Base-by-base conservation (phyloP, 2,888 invertebrate genomes). In the Steinernema carpocapsae region DNA sequence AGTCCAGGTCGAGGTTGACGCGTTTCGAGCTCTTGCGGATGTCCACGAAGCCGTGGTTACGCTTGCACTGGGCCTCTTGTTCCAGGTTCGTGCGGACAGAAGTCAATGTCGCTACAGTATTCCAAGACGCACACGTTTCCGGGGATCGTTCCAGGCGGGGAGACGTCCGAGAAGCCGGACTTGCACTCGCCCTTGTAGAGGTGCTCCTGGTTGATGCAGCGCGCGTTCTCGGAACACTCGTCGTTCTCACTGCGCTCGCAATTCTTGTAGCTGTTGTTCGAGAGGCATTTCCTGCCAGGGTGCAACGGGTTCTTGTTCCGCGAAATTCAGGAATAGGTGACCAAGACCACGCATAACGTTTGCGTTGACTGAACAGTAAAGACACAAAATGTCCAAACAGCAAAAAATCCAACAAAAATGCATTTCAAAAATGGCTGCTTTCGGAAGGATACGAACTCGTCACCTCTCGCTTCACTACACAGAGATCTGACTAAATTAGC, bases 1-100 rank as follows among this genome's bases (percentile, higher is more conserved):
- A 80, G 32, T 75, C 77, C 32, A 85, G 70, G 32, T 83, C 85
- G 29, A 87, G 46, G n/a, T 76, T 75, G 17, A 81, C 75, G n/a
- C 84, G 76, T 52, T 79, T 83, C 64, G 85, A 85, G 24, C 76
- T 78, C 72, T 72, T 73, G 70, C 83, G 75, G 56, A 87, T 87
- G 76, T 87, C 95, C 87, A 92, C 92, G 91, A 93, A 95, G 89
- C 95, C 95, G 88, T 91, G 91, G 89, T 93, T 92, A 90, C 95
- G 95, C 88, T 93, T 93, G 90, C 94, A 95, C 87, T 93, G 92
- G 89, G 93, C 94, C 87, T 93, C 93, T 84, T 94, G 94, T 90
- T 93, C 93, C 88, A 94, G 92, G 90, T 94, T 95, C 90, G 93
- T 92, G 90, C 95, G 95, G 94, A 90, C 95, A 95, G 88, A 92